Evolutionary conservation across 2,797 vertebrate species (phyloP).

Genomic region (Pseudochirops cupreus): DNA sequence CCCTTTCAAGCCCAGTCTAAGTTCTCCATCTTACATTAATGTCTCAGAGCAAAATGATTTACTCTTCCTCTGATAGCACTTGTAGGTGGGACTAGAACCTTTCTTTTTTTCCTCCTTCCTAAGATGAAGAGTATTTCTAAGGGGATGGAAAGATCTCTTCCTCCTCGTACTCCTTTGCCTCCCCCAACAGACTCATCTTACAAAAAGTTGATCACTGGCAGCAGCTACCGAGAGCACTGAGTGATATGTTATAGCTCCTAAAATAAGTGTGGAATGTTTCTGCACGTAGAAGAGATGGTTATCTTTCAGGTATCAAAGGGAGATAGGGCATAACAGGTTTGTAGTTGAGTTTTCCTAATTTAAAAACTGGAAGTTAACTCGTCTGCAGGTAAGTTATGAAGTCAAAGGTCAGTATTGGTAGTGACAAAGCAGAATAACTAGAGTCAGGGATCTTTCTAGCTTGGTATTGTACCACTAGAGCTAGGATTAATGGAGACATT

Average conservation of each 20-base stretch:
- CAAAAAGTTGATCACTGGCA: background rate
- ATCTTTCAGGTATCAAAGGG: background rate
- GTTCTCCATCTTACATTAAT: background rate
- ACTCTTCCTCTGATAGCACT: background rate
- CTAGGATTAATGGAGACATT: background rate
- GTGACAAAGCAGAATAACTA: background rate
- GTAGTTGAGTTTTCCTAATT: background rate
- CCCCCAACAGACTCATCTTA: background rate
- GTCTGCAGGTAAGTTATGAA: background rate
- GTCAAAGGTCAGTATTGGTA: background rate
- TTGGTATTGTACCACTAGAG: background rate
- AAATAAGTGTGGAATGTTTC: background rate
- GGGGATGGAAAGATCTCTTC: background rate
- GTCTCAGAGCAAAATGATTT: background rate
- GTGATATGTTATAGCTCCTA: background rate
- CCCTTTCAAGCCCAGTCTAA: background rate
- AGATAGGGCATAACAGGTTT: background rate
- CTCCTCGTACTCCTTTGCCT: background rate
- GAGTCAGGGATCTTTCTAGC: background rate
- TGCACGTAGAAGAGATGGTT: background rate
- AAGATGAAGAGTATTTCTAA: background rate
- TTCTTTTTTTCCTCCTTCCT: background rate
- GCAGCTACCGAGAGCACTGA: background rate
- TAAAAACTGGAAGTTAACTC: background rate
- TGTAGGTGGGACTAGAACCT: background rate